Conservation (phyloP, 2,113 vertebrate species). For the Poicephalus meyeri region DNA sequence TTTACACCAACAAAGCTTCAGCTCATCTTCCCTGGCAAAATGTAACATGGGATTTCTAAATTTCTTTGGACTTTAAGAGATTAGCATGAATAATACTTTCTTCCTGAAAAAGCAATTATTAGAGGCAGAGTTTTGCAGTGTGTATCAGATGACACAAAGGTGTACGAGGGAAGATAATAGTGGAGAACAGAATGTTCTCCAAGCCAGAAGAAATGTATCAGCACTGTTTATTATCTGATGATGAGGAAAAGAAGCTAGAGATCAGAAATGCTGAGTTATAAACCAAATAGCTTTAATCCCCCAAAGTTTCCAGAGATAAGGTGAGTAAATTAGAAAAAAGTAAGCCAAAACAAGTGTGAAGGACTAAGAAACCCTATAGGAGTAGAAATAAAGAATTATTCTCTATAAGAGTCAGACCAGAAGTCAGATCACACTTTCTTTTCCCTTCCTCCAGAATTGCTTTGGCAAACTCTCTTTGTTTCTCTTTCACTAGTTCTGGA, state of each 20-base stretch:
- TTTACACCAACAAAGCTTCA: background rate
- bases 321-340: background rate
- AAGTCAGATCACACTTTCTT: accelerated
- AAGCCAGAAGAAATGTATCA: background rate
- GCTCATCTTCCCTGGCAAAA: background rate
- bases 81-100: background rate
- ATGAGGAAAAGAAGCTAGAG: background rate
- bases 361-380: background rate
- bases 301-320: background rate
- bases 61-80: background rate
- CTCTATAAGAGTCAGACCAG: background rate
- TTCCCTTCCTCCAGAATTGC: background rate
- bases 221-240: background rate
- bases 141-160: background rate
- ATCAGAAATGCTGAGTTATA: background rate
- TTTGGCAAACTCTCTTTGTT: background rate
- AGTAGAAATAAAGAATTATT: background rate
- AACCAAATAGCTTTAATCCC: background rate
- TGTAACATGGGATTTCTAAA: background rate
- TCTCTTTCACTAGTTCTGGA: background rate
- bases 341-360: background rate
- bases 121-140: background rate
- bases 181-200: background rate
- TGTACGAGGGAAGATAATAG: background rate
- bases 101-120: background rate